These are phyloP conservation scores for Alosa sapidissima DNA, from an alignment of 2,797 vertebrate species.

Conservation along the genomic window DNA sequence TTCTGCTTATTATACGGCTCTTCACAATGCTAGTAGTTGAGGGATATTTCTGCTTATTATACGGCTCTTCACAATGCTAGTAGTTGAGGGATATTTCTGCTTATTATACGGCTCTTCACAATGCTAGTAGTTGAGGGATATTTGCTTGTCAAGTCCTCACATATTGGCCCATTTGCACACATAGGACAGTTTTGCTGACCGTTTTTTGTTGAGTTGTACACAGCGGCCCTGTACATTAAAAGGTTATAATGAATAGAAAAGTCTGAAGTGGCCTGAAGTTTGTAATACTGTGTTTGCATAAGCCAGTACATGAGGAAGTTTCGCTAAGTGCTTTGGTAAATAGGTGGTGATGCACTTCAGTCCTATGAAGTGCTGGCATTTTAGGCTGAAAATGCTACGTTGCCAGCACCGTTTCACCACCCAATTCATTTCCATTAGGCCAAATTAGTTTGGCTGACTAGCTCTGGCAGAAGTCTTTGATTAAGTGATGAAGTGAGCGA, in stretches of 20 bases:
- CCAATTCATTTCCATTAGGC: slow-evolving; percentile 52
- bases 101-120: too few relatives aligned
- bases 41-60: too few relatives aligned
- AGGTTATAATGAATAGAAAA: neutral
- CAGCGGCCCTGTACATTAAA: neutral
- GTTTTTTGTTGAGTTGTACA: neutral
- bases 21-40: too few relatives aligned
- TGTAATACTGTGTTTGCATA: neutral
- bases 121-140: neutral
- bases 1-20: too few relatives aligned
- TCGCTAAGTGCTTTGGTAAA: slow-evolving; percentile 12
- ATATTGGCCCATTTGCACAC: neutral
- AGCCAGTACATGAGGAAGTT: neutral
- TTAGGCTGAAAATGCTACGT: slow-evolving; percentile 38
- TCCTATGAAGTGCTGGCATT: slow-evolving; percentile 33
- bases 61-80: too few relatives aligned
- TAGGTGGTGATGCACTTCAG: neutral
- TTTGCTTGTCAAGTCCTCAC: neutral
- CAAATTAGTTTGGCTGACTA: slow-evolving; percentile 40
- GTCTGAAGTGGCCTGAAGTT: neutral
- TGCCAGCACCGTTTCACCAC: slow-evolving; percentile 45
- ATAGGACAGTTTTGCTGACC: neutral
- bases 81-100: too few relatives aligned
- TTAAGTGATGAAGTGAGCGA: slow-evolving; percentile 47
- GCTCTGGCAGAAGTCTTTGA: slow-evolving; percentile 43